Percentiles rank a stretch among this genome's conserved stretches.
Conservation (phyloP, 2,888 invertebrate species). For the Chloroclystis v-ata region DNA sequence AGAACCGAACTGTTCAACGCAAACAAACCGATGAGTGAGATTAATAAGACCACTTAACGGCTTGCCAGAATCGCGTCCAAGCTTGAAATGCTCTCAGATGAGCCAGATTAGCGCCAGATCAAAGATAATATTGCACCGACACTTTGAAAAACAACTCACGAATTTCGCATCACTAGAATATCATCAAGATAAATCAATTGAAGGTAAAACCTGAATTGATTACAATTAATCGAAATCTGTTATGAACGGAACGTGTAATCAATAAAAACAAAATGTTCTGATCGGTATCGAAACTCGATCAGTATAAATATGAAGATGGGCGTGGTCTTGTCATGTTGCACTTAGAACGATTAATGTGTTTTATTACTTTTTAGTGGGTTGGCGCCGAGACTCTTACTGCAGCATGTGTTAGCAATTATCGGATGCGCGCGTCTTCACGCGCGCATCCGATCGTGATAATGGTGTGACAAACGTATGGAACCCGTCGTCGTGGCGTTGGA, state of each 20-base stretch:
- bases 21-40: constrained; percentile 49
- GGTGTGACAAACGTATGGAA: constrained; percentile 65
- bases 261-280: constrained; percentile 36
- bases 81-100: constrained; percentile 44
- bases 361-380: constrained; percentile 38
- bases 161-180: constrained; percentile 28
- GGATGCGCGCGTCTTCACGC: constrained; percentile 18
- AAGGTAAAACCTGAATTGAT: constrained; percentile 29
- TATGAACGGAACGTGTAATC: constrained; percentile 36
- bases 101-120: constrained; percentile 43
- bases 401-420: constrained; percentile 53
- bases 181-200: constrained; percentile 29
- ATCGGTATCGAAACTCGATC: constrained; percentile 44
- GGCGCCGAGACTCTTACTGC: constrained; percentile 26
- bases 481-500: constrained; percentile 52
- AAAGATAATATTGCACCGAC: constrained; percentile 40
- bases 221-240: constrained; percentile 43
- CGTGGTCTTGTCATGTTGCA: constrained; percentile 56
- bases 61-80: constrained; percentile 44
- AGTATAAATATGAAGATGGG: constrained; percentile 65
- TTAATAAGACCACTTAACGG: constrained; percentile 56
- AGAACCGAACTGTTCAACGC: constrained; percentile 42
- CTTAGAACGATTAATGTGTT: constrained; percentile 51
- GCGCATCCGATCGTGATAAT: constrained; percentile 40
- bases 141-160: constrained; percentile 30